Base-by-base conservation (phyloP, 2,888 invertebrate genomes). In the Sceliomorpha sp. region DNA sequence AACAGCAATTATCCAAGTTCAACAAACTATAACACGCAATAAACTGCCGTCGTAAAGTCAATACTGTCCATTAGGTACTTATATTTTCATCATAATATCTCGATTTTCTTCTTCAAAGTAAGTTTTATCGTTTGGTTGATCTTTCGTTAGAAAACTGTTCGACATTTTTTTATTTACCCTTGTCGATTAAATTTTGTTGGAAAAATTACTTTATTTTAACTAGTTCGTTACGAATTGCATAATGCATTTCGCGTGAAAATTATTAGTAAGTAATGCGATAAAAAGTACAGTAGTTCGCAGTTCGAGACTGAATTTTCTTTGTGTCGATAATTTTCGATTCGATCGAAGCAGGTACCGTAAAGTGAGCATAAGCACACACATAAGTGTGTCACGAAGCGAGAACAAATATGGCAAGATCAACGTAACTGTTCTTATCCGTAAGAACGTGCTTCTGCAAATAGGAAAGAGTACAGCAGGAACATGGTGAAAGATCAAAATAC, bases 331-430 rank as follows among this genome's bases (percentile, higher is more conserved):
- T 62, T 62, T 72, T 70, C 66, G 67, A 60, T 51, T 45, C 60
- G 56, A 73, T 73, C 63, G 70, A 70, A 64, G 51, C 55, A 59
- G 66, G 72, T 73, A 73, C 72, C 73, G 72, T 70, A 73, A 73
- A 66, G 67, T 72, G 53, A 68, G 68, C 56, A 72, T 66, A 66
- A 55, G 59, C 59, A 56, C 64, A 51, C 60, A 66, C 58, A 70
- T 63, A 73, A 75, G 75, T 73, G 60, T 73, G 75, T 75, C 75
- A 71, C 51, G 63, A 47, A 72, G 72, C 60, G 72, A 72, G 72
- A 73, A 70, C 67, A 72, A 71, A 73, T 60, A 71, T 60, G 66
- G 67, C 59, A 66, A 72, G 70, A 74, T 75, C 70, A 69, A 66
- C 59, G 67, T 75, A 72, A 75, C 75, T 75, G 75, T 75, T 75